Percentiles rank a stretch among this genome's conserved stretches.
phyloP scores from a whole-genome alignment of 2,113 vertebrate genomes.

The Hippolais icterina region DNA sequence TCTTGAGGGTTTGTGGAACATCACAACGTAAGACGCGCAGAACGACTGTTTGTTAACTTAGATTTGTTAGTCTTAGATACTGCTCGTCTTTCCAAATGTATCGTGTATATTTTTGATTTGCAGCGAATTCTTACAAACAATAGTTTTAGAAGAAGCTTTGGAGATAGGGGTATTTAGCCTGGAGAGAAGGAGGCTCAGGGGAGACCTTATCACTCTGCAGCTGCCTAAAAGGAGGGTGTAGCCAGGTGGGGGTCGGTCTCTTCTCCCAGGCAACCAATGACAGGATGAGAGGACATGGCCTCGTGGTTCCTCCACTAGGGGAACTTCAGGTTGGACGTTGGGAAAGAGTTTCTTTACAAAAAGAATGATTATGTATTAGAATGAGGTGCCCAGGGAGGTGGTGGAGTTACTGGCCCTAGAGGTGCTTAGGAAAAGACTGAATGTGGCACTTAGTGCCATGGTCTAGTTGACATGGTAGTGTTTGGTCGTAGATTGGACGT shows the following conservation, averaged over 20 bases:
- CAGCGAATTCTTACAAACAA: background rate
- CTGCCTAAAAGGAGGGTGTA: background rate
- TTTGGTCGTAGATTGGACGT: no score
- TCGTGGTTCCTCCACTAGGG: background rate
- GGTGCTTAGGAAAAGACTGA: background rate
- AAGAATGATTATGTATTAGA: background rate
- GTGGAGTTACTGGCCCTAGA: background rate
- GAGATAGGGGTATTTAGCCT: background rate
- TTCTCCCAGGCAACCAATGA: background rate
- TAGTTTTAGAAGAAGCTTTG: background rate
- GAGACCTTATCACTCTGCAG: background rate
- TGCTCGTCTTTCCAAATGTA: background rate
- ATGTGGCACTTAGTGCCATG: background rate
- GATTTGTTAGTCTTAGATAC: accelerated
- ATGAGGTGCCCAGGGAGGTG: background rate
- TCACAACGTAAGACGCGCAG: accelerated
- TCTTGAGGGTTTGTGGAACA: background rate
- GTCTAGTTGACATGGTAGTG: background rate
- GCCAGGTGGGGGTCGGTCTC: background rate
- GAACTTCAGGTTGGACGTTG: background rate
- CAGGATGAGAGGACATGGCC: background rate
- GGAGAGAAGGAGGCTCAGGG: background rate
- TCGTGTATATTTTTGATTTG: accelerated
- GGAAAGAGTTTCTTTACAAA: background rate
- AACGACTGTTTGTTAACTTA: no score